Evolutionary conservation across 92 coral and sea anemone genomes (phyloP), one percentile per base, ranked within the genome.

Genomic region (Galaxea fascicularis): DNA sequence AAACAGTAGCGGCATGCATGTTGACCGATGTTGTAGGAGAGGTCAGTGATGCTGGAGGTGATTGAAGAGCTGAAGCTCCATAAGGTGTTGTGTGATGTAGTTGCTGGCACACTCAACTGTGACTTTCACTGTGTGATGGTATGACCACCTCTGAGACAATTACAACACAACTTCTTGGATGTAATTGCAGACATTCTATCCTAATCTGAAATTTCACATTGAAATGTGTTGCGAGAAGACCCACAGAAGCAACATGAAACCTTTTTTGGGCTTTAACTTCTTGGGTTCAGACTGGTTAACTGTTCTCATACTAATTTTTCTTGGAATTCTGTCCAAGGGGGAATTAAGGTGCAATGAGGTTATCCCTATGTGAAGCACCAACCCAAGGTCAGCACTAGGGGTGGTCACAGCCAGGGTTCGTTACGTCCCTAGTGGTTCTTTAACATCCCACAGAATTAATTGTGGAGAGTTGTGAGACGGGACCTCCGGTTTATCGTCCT

Each of bases 131-230:
- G 90, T 20, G 54, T 44, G 21, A 84, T 44, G 39, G 84, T 53
- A 65, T 84, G 83, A 46, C 72, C 62, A 18, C 52, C 53, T 53
- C 60, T 84, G 52, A 84, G 86, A 79, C 80, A 86, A 79, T 86
- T 86, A 16, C 70, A n/a, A 60, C 90, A 77, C 81, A 86, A 73
- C 63, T 86, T 49, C 72, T 86, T 86, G 71, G 75, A 66, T 29
- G 71, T 81, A n/a, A 70, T 85, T 52, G 79, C 90, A 56, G 90
- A 31, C 60, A 79, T 58, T 71, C 90, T 86, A 46, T 86, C 86
- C 63, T 70, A 13, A 46, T 79, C 39, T 35, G 80, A 75, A 35
- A 86, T 74, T 75, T 86, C 86, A 79, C 86, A 79, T 35, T 86
- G 86, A 71, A 86, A 86, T 58, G 90, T 79, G 67, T 71, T 86